phyloP scores from a whole-genome alignment of 2,888 invertebrate genomes.

The Stenolophus ochropezus region DNA sequence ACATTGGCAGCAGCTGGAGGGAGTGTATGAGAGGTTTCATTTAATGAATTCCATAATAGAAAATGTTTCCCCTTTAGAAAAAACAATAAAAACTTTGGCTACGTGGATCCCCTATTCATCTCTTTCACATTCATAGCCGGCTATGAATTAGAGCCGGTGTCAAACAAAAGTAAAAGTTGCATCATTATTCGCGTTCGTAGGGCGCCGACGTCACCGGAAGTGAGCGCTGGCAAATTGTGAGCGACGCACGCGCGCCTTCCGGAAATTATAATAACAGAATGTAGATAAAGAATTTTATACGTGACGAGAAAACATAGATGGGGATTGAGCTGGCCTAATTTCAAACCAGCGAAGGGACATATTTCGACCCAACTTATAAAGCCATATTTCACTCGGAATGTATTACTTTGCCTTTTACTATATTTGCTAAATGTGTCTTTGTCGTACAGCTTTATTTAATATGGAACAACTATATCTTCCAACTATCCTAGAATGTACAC shows the following conservation, averaged over 20 bases:
- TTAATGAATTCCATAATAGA: neutral
- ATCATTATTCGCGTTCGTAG: slow-evolving; percentile 15
- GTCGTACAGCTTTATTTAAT: neutral
- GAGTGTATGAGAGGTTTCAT: neutral
- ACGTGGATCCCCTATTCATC: neutral
- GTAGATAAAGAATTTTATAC: slow-evolving; percentile 18
- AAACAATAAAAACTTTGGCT: neutral
- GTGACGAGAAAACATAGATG: slow-evolving; percentile 5
- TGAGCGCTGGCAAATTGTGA: slow-evolving; percentile 5
- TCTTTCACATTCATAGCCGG: slow-evolving; percentile 8
- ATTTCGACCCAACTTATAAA: neutral
- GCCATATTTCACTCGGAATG: neutral
- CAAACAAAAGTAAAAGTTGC: slow-evolving; percentile 33
- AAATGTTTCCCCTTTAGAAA: neutral
- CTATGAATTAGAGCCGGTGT: slow-evolving; percentile 18
- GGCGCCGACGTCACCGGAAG: neutral
- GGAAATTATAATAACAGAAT: slow-evolving; percentile 22
- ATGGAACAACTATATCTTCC: neutral
- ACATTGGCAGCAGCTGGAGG: too few relatives aligned
- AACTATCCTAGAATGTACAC: too few relatives aligned
- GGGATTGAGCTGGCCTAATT: neutral
- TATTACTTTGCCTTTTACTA: neutral
- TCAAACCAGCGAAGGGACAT: neutral
- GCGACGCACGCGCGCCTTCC: slow-evolving; percentile 6
- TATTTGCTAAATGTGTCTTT: neutral